Percentiles rank a stretch among this genome's conserved stretches.
Evolutionary conservation across 2,797 vertebrate species (phyloP).

Genomic region (Betta splendens): DNA sequence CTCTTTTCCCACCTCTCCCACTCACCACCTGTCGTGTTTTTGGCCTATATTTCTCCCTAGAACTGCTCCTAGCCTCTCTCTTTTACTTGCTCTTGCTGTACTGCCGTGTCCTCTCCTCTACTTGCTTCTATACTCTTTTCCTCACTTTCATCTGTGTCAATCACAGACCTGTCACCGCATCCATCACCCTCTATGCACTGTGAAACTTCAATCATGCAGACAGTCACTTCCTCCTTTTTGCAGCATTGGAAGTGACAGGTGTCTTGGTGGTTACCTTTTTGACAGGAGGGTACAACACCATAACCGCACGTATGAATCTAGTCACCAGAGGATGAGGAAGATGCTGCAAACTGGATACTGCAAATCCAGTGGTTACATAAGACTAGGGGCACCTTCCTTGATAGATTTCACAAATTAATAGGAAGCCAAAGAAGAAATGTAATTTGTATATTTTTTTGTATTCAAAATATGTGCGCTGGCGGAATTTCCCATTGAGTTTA

Average conservation of each 20-base stretch:
- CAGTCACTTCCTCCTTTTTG: constrained; percentile 61
- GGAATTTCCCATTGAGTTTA: no score
- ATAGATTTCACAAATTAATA: constrained; percentile 40
- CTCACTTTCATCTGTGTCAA: constrained; percentile 73
- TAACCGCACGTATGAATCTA: constrained; percentile 60
- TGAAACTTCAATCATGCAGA: constrained; percentile 78
- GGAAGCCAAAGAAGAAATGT: no score
- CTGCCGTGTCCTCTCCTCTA: constrained; percentile 34
- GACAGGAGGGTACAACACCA: constrained; percentile 50
- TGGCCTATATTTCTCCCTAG: constrained; percentile 51
- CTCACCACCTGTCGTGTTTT: constrained; percentile 67
- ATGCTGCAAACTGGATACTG: constrained; percentile 17
- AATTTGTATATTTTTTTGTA: no score
- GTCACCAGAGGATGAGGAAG: constrained; percentile 44
- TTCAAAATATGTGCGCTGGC: no score
- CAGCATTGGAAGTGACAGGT: constrained; percentile 76
- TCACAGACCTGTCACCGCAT: constrained; percentile 71
- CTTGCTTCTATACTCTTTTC: constrained; percentile 39
- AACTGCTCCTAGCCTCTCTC: constrained; percentile 48
- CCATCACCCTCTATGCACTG: constrained; percentile 70
- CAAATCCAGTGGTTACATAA: constrained; percentile 7
- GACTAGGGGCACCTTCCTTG: constrained; percentile 9
- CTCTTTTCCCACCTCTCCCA: constrained; percentile 67
- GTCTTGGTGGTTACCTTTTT: constrained; percentile 66
- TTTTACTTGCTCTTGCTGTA: constrained; percentile 61